Base-by-base conservation (phyloP, 2,113 vertebrate genomes). In the Petrocephalus microphthalmus region DNA sequence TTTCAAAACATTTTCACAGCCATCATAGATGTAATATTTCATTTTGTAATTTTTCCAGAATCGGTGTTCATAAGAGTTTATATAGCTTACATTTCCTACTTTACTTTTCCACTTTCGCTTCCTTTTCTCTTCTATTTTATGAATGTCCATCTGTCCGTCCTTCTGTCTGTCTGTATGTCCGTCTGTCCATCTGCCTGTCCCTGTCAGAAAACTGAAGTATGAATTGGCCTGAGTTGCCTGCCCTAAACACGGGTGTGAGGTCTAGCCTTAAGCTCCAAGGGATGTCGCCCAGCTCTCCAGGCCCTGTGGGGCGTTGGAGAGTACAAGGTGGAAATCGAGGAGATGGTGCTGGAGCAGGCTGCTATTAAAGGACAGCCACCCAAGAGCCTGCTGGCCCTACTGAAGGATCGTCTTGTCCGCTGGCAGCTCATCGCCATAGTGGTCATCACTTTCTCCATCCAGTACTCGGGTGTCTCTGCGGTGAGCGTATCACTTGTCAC, bases 271-370 rank as follows among this genome's bases (percentile, higher is more conserved):
- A 29, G 0, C 10, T 19, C 60, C n/a, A 5, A 67, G 25, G 60
- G 78, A 33, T 60, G 15, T 90, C 7, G 67, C 88, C 8, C 88
- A 96, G 95, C 94, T 5, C 93, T 96, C 15, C 93, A 95, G 92
- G 92, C 51, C 86, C 92, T 96, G 84, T 96, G 95, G 95, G 95
- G 95, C 17, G 49, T 83, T 11, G 94, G 94, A 0, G 93, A 95
- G 13, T 96, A 94, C 86, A 92, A 93, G 13, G 37, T 92, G 85
- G 95, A 96, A 90, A 95, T 96, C 74, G 93, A 95, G 0, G 97
- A 98, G 91, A 95, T 98, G 95, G 53, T 95, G 90, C 90, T 88
- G 0, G 97, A 99, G 64, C 95, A 96, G 89, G 89, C 86, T 0
- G 93, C 94, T 11, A 93, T 94, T 10, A 90, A 92, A 84, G 94